A percentile compares a stretch with the other conserved stretches of the same genome.
Evolutionary conservation across 2,113 vertebrate genomes (phyloP).

Genomic region (Tonatia bakeri): DNA sequence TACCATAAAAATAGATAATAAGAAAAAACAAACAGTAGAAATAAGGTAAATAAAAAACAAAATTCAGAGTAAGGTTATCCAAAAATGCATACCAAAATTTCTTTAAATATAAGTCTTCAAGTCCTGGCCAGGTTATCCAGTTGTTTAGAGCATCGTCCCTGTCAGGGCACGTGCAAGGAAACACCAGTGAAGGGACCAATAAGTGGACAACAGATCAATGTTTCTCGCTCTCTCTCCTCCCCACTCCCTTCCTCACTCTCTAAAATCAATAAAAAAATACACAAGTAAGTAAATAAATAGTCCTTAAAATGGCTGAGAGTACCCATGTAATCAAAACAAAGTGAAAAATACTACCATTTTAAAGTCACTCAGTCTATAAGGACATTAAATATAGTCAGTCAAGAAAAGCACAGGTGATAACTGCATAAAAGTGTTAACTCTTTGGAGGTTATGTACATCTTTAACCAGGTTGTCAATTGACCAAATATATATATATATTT

Average conservation of each 20-base stretch:
- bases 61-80: not conserved
- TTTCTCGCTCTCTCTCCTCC: too few species aligned
- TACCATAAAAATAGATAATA: not conserved
- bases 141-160: too few species aligned
- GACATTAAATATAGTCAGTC: not conserved
- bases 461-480: not conserved
- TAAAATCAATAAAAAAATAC: too few species aligned
- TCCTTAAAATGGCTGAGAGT: not conserved
- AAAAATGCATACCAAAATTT: not conserved
- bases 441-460: not conserved
- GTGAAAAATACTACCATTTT: slow-evolving; percentile 5
- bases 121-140: too few species aligned
- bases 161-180: too few species aligned
- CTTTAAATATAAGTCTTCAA: not conserved
- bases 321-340: not conserved
- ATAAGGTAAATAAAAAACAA: not conserved
- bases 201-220: too few species aligned
- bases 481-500: not conserved
- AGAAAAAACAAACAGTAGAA: not conserved
- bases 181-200: too few species aligned
- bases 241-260: too few species aligned
- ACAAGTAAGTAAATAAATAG: too few species aligned
- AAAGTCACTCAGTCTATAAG: not conserved
- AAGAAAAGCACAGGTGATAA: not conserved
- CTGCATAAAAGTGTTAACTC: not conserved